Evolutionary conservation across 2,113 vertebrate genomes (phyloP), one percentile per base, ranked within the genome.

Genomic region (Ariopsis seemanni): DNA sequence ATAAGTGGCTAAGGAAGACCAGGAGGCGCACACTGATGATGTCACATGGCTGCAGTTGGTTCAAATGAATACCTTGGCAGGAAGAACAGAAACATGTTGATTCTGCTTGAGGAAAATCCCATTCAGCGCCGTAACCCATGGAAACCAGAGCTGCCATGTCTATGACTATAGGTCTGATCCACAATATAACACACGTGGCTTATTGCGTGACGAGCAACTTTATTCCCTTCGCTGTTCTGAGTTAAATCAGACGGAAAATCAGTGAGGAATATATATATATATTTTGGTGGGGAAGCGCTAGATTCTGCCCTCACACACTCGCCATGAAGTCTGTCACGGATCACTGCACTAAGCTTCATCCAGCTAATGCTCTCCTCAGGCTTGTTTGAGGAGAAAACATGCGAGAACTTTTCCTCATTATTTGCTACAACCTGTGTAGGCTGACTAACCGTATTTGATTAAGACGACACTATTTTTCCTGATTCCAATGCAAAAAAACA

Each of bases 201-300:
- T 5, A 50, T 20, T 48, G 42, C 18, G 10, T 50, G 18, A 74
- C 48, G 2, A 52, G 42, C 72, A 75, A 12, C 22, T 15, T 77
- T 53, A n/a, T 82, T 90, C 91, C 90, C 81, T 81, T 83, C 89
- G 89, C 58, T 53, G 20, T 53, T 86, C 88, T 85, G 69, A 88
- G 92, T 91, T 84, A 90, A 92, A 91, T 92, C 90, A 86, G 86
- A 91, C 85, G 91, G 90, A 93, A 93, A 90, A 92, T 91, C 48
- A 89, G 88, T 42, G 34, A 42, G 34, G 34, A 3, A 42, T 42
- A 42, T 42, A 42, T 84, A 89, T 88, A 88, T 89, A 90, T 81
- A 27, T 27, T 87, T 85, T 89, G 82, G 34, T 42, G 17, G n/a
- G 87, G 84, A 81, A 72, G 72, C 60, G 17, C 79, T 86, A 85